These are phyloP conservation scores for Drosophila longiperda DNA, from an alignment of 2,888 invertebrate species.

Conservation along the genomic window DNA sequence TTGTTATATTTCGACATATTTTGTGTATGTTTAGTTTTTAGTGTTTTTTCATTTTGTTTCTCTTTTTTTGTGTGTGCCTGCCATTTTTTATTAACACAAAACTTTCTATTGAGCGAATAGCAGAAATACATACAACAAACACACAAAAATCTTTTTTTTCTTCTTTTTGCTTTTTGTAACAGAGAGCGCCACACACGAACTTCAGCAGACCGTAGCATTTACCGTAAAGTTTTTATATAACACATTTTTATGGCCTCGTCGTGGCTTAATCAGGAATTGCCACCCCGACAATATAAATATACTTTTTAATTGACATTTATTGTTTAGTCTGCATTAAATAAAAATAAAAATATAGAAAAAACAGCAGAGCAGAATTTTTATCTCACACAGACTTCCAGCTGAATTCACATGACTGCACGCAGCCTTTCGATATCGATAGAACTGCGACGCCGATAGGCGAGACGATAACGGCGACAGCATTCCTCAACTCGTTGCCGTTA, in stretches of 20 bases:
- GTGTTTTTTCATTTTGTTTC: slow-evolving; percentile 51
- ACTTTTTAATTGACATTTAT: slow-evolving; percentile 75
- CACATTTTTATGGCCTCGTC: slow-evolving; percentile 67
- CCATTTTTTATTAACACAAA: slow-evolving; percentile 73
- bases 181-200: slow-evolving; percentile 73
- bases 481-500: slow-evolving; percentile 43
- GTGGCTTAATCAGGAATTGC: slow-evolving; percentile 46
- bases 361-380: slow-evolving; percentile 20
- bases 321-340: slow-evolving; percentile 57
- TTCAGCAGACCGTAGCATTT: slow-evolving; percentile 75
- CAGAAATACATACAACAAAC: slow-evolving; percentile 33
- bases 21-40: slow-evolving; percentile 74
- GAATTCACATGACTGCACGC: slow-evolving; percentile 12
- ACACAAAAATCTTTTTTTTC: slow-evolving; percentile 39
- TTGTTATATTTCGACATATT: slow-evolving; percentile 78
- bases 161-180: slow-evolving; percentile 37
- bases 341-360: slow-evolving; percentile 1
- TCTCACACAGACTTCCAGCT: slow-evolving; percentile 1
- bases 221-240: slow-evolving; percentile 73
- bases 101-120: slow-evolving; percentile 75
- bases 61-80: slow-evolving; percentile 49
- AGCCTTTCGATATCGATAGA: slow-evolving; percentile 42
- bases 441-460: slow-evolving; percentile 36
- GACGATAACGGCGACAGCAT: slow-evolving; percentile 51
- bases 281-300: slow-evolving; percentile 62